Conservation (phyloP, 2,888 invertebrate genomes). For the Dione juno region DNA sequence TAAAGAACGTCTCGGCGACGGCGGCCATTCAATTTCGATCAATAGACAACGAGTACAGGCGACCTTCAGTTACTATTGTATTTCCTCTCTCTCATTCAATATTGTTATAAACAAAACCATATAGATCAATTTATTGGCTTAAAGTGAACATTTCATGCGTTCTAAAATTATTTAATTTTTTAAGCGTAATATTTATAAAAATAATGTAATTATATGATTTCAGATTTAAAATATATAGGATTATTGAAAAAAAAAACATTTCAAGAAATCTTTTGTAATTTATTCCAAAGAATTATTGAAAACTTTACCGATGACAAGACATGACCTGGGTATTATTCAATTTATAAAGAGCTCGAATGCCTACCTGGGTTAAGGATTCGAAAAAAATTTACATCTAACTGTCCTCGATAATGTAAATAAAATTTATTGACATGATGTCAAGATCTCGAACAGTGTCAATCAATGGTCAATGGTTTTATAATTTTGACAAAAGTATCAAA, state of each 20-base stretch:
- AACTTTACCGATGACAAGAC: slow-evolving; percentile 45
- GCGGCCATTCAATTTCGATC: slow-evolving; percentile 37
- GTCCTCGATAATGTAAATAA: slow-evolving; percentile 57
- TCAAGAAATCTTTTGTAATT: slow-evolving; percentile 30
- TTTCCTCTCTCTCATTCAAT: slow-evolving; percentile 38
- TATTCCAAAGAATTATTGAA: slow-evolving; percentile 33
- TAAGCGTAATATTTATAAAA: not conserved
- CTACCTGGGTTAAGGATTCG: slow-evolving; percentile 42
- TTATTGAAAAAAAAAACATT: slow-evolving; percentile 11
- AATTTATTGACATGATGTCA: slow-evolving; percentile 66
- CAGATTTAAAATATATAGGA: not conserved
- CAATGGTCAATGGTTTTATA: slow-evolving; percentile 75
- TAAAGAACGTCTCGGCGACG: slow-evolving; percentile 12
- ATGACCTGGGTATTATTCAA: slow-evolving; percentile 51
- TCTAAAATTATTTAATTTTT: not conserved
- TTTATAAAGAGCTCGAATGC: slow-evolving; percentile 39
- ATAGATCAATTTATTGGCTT: not conserved
- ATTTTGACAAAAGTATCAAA: slow-evolving; percentile 29
- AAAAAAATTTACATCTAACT: slow-evolving; percentile 46
- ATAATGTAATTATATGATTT: not conserved
- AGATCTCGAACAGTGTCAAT: slow-evolving; percentile 67
- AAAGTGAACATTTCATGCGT: not conserved
- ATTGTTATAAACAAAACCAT: slow-evolving; percentile 24
- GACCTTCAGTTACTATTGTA: slow-evolving; percentile 40
- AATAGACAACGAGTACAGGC: slow-evolving; percentile 35